phyloP scores from a whole-genome alignment of 2,797 vertebrate species.

The Pyrocephalus nanus region DNA sequence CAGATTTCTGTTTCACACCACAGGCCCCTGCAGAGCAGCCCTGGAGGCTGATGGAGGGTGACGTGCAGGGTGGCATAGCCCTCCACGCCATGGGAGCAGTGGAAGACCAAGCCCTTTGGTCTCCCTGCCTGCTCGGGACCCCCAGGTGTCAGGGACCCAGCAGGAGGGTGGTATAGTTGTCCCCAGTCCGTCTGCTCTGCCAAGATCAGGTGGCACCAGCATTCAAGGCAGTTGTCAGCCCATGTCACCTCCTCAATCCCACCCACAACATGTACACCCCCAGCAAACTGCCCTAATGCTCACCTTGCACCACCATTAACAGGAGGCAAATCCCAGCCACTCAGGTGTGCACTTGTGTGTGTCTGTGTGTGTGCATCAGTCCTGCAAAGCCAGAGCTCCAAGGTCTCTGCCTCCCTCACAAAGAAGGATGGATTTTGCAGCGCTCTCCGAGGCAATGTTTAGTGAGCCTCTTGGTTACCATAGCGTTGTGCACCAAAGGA shows the following conservation, averaged over 20 bases:
- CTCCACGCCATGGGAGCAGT: background rate
- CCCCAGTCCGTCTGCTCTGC: background rate
- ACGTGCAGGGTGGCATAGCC: background rate
- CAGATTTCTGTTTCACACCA: background rate
- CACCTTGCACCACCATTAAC: background rate
- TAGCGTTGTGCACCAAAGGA: background rate
- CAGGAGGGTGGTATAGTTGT: accelerated
- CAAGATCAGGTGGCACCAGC: background rate
- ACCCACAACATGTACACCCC: accelerated
- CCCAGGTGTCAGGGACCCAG: background rate
- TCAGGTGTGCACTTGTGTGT: accelerated
- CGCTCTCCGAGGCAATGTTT: background rate
- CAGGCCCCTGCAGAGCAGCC: background rate
- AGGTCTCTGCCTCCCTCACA: background rate
- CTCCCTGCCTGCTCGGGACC: accelerated
- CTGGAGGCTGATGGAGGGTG: background rate
- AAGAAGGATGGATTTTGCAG: background rate
- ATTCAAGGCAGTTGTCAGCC: background rate
- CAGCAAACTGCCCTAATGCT: accelerated
- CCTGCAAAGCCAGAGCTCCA: background rate
- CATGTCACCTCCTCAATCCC: background rate
- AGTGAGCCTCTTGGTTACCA: background rate
- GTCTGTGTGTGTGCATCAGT: background rate
- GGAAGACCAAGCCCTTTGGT: background rate
- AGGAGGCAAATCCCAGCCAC: background rate